Conservation (phyloP, 2,113 vertebrate species). For the Gavialis gangeticus region DNA sequence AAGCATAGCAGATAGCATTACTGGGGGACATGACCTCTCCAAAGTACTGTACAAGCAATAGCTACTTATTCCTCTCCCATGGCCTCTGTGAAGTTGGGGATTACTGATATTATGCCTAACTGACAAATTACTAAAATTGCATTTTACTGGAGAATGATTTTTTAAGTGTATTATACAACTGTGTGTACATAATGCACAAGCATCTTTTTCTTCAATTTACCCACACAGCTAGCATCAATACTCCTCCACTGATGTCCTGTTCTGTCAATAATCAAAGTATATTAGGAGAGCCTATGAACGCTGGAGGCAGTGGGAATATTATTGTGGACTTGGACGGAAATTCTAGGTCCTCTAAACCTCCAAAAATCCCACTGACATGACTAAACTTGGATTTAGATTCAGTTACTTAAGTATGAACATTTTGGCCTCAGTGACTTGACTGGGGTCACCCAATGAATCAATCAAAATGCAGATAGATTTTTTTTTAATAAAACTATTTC, state of each 20-base stretch:
- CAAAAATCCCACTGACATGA: background rate
- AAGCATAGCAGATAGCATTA: background rate
- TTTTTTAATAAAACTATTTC: background rate
- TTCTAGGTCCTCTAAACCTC: background rate
- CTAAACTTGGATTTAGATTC: background rate
- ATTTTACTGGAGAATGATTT: background rate
- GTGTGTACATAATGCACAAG: rapidly evolving
- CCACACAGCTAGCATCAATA: background rate
- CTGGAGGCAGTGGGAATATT: background rate
- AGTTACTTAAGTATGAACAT: background rate
- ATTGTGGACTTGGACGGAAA: background rate
- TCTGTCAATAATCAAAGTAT: background rate
- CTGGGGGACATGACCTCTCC: background rate
- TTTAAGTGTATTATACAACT: background rate
- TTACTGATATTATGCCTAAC: background rate
- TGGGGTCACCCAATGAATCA: no score
- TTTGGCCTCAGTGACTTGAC: rapidly evolving
- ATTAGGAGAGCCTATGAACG: background rate
- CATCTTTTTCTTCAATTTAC: background rate
- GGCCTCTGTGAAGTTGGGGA: background rate
- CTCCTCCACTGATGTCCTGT: background rate
- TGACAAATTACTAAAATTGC: background rate
- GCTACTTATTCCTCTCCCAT: background rate
- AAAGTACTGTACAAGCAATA: background rate
- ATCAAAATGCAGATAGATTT: no score